Base-by-base conservation (phyloP, 2,888 invertebrate species). In the Serrognathus titanus region DNA sequence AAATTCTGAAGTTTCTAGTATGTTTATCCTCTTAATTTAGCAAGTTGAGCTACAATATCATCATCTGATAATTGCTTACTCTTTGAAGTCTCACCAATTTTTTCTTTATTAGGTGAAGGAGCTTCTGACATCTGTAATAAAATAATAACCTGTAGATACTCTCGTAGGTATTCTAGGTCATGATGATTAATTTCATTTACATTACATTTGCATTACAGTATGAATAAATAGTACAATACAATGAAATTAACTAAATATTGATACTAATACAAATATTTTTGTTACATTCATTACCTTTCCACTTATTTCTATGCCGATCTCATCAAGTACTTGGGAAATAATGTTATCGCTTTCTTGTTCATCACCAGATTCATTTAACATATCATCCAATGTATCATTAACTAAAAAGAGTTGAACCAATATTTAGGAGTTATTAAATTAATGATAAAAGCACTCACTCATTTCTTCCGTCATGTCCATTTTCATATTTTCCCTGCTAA, bases 391-490 rank as follows among this genome's bases (percentile, higher is more conserved):
- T 0, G 93, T 90, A 57, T 96, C 95, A 78, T 92, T 91, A 73
- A 96, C 92, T 92, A 73, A 45, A 80, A 77, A 57, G 62, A 35
- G 16, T 43, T 43, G 52, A 35, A 13, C 8, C 45, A 50, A 49
- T 36, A 47, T 6, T 35, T 10, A 9, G 24, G n/a, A 41, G 43
- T 10, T 37, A 48, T 24, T 38, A 38, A 50, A 16, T 16, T 16
- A 16, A 16, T 16, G 2, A 16, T 31, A 48, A 47, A 38, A 16
- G 20, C n/a, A 24, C 24, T 81, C 81, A 92, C 92, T 91, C 89
- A 95, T 91, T 81, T 97, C 96, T 79, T 96, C 95, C 0, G 93
- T 91, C 93, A 97, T 94, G 67, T 90, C 93, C 92, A 96, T 92
- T 74, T 90, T 92, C 75, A 88, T 89, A 66, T 87, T 87, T 37